phyloP scores from a whole-genome alignment of 2,888 invertebrate species.

The Synergus itoensis region DNA sequence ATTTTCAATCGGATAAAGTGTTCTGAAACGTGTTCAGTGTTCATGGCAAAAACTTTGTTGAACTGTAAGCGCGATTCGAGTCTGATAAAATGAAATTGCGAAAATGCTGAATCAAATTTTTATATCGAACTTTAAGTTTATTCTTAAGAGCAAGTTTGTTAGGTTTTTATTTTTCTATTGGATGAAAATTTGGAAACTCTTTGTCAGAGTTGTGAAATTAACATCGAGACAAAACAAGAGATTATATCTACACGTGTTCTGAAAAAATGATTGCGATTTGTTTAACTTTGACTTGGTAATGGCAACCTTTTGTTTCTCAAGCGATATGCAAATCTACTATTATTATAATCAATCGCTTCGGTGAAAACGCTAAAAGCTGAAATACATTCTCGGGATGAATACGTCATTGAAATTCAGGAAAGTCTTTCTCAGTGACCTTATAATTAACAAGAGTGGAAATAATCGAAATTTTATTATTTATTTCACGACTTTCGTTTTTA shows the following conservation, averaged over 20 bases:
- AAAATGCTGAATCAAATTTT: too few species aligned
- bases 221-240: not conserved
- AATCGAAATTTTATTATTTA: too few species aligned
- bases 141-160: too few species aligned
- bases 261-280: not conserved
- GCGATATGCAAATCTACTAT: not conserved
- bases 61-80: not conserved
- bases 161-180: too few species aligned
- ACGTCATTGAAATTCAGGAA: not conserved
- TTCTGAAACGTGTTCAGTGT: slow-evolving; percentile 7
- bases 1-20: slow-evolving; percentile 23
- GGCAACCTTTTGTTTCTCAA: not conserved
- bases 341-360: not conserved
- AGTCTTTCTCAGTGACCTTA: not conserved
- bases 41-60: not conserved
- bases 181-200: not conserved
- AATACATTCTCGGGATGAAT: not conserved
- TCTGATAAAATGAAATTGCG: slow-evolving; percentile 4
- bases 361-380: not conserved
- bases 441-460: not conserved
- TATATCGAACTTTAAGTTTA: too few species aligned
- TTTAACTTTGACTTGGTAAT: slow-evolving; percentile 7
- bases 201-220: not conserved
- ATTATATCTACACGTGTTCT: not conserved
- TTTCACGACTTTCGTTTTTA: too few species aligned